These are phyloP conservation scores for Scophthalmus maximus DNA, from an alignment of 2,113 vertebrate species.

Conservation along the genomic window DNA sequence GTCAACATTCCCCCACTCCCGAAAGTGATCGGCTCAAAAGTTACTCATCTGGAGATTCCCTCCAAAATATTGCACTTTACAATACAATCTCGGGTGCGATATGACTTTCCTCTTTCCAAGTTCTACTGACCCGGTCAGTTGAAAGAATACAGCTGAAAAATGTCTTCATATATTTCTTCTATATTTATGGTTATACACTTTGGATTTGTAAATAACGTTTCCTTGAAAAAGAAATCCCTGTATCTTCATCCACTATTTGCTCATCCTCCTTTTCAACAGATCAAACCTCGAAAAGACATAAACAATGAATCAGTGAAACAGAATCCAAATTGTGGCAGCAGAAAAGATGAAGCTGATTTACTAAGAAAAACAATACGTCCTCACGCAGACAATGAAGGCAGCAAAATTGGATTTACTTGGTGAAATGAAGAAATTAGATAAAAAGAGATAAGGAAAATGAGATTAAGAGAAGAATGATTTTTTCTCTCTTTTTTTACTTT, in stretches of 20 bases:
- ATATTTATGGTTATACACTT: not conserved
- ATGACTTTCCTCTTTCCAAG: constrained; percentile 1
- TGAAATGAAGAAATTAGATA: constrained; percentile 67
- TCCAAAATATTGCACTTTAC: constrained; percentile 25
- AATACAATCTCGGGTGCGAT: constrained; percentile 1
- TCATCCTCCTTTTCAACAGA: constrained; percentile 42
- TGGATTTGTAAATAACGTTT: constrained; percentile 30
- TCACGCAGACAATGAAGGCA: constrained; percentile 56
- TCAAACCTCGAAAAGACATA: constrained; percentile 44
- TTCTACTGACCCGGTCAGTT: not conserved
- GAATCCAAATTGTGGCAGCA: constrained; percentile 50
- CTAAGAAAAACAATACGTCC: constrained; percentile 60
- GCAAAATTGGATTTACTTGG: constrained; percentile 66
- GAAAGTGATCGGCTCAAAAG: too few relatives aligned
- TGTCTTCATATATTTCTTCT: not conserved
- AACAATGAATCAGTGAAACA: constrained; percentile 61
- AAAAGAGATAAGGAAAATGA: constrained; percentile 68
- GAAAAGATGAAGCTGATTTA: constrained; percentile 57
- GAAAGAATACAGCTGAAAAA: not conserved
- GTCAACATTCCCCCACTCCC: too few relatives aligned
- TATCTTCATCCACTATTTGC: constrained; percentile 40
- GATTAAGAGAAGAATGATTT: constrained; percentile 72
- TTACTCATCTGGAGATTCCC: too few relatives aligned
- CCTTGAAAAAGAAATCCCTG: constrained; percentile 18
- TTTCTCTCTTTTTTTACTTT: constrained; percentile 38